These are phyloP conservation scores for Limnodromus scolopaceus DNA, from an alignment of 2,797 vertebrate genomes.

Conservation along the genomic window DNA sequence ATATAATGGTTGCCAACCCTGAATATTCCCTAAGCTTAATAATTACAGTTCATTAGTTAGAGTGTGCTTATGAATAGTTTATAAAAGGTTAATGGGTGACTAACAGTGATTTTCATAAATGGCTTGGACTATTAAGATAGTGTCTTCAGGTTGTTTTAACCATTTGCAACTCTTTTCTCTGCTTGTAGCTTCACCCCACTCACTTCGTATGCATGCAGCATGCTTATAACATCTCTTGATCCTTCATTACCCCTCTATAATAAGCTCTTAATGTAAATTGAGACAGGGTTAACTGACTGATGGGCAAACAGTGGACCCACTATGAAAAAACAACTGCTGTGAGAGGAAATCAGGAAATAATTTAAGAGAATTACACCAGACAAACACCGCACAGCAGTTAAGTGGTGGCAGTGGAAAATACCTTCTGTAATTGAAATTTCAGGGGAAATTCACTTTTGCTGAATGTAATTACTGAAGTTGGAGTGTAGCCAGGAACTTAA, in stretches of 20 bases:
- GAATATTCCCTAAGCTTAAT: conserved; percentile 17
- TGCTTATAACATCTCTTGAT: neutral
- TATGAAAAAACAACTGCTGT: conserved; percentile 36
- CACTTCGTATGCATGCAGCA: neutral
- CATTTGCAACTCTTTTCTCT: neutral
- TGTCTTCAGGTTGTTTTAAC: conserved; percentile 41
- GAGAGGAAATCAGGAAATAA: conserved; percentile 52
- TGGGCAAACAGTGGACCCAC: conserved; percentile 41
- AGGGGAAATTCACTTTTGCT: conserved; percentile 57
- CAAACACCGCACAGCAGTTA: conserved; percentile 27
- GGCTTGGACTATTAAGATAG: conserved; percentile 17
- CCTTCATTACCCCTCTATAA: neutral
- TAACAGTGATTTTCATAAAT: conserved; percentile 49
- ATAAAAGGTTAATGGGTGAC: conserved; percentile 53
- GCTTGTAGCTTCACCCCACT: neutral
- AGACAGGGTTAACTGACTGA: conserved; percentile 16
- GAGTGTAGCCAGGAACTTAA: conserved; percentile 40
- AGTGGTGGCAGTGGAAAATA: conserved; percentile 61
- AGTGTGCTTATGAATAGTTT: conserved; percentile 58
- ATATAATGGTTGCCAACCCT: neutral
- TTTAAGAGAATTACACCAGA: conserved; percentile 40
- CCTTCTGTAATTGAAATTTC: conserved; percentile 69
- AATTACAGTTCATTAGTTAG: conserved; percentile 24
- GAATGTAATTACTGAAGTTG: conserved; percentile 56
- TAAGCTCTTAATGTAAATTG: conserved; percentile 10